Evolutionary conservation across 2,888 invertebrate species (phyloP).

Genomic region (Eumerus sabulonum): DNA sequence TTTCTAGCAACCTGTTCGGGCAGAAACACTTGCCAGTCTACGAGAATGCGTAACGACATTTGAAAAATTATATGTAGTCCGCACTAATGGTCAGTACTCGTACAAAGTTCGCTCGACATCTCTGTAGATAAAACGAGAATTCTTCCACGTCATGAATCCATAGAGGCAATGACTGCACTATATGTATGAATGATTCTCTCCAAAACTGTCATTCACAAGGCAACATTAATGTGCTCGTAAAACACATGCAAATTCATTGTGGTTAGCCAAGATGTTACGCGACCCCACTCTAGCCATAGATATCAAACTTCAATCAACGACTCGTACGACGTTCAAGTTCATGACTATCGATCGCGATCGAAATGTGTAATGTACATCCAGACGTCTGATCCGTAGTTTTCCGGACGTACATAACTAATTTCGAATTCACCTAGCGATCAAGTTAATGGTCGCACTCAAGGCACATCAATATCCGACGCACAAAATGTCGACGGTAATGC

Average conservation of each 20-base stretch:
- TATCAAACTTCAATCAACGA: slow-evolving; percentile 17
- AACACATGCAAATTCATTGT: slow-evolving; percentile 50
- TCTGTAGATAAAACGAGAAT: background rate
- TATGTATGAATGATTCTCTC: too few species aligned
- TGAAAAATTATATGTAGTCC: too few species aligned
- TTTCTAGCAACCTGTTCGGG: slow-evolving; percentile 40
- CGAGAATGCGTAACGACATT: too few species aligned
- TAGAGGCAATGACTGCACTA: slow-evolving; percentile 6
- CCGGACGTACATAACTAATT: slow-evolving; percentile 36
- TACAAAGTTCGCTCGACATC: too few species aligned
- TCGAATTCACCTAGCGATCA: slow-evolving; percentile 44
- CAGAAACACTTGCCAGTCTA: too few species aligned
- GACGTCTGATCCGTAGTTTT: slow-evolving; percentile 27
- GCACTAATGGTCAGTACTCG: too few species aligned
- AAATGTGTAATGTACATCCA: slow-evolving; percentile 53
- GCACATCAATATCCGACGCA: slow-evolving; percentile 15
- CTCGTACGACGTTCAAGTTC: slow-evolving; percentile 59
- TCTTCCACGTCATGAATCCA: background rate
- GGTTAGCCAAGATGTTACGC: slow-evolving; percentile 27
- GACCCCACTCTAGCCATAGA: slow-evolving; percentile 48
- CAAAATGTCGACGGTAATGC: background rate
- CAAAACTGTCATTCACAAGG: slow-evolving; percentile 22
- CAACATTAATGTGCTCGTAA: slow-evolving; percentile 15
- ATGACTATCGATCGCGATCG: slow-evolving; percentile 47
- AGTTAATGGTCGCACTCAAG: slow-evolving; percentile 50